Evolutionary conservation across 2,888 invertebrate genomes (phyloP), one percentile per base, ranked within the genome.

Genomic region (Plusia festucae): DNA sequence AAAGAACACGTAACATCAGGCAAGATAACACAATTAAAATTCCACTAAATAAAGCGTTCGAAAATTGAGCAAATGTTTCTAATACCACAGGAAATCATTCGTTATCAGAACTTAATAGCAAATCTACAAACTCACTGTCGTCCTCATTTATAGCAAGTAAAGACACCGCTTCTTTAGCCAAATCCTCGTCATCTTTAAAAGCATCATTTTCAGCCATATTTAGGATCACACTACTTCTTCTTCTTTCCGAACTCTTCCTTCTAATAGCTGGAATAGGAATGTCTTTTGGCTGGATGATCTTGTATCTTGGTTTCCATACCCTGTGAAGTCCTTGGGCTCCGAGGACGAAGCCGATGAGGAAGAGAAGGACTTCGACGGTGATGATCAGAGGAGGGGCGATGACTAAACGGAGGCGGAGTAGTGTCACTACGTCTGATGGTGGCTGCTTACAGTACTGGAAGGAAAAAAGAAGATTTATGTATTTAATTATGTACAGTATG

Each of bases 371-470:
- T 57, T 95, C 91, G 0, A 94, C 40, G 0, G 92, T 88, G 75
- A 94, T 91, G 80, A 96, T 87, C 2, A 95, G 77, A 0, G 95
- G 92, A 0, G 96, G 96, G 0, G 93, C 95, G 52, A 95, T 89
- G 68, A 95, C 91, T 68, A 96, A 91, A 1, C 95, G 92, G 0
- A 96, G 84, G 20, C 92, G 90, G 0, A 96, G 87, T 1, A 96
- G 80, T 4, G 88, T 78, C 22, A 91, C 80, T 3, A 96, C 83
- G 0, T 89, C 85, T 30, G 90, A 79, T 0, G 96, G 95, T 13
- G 95, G 89, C 27, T 88, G 82, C 20, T 89, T 86, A 74, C 94
- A 93, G 69, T 76, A 86, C 95, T 95, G 90, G 11, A 85, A 87
- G 40, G 68, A 54, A 65, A 64, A 13, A 11, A 30, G 2, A 1